Evolutionary conservation across 1,140 invertebrate species (phyloP).

Genomic region (Brachionus plicatilis): DNA sequence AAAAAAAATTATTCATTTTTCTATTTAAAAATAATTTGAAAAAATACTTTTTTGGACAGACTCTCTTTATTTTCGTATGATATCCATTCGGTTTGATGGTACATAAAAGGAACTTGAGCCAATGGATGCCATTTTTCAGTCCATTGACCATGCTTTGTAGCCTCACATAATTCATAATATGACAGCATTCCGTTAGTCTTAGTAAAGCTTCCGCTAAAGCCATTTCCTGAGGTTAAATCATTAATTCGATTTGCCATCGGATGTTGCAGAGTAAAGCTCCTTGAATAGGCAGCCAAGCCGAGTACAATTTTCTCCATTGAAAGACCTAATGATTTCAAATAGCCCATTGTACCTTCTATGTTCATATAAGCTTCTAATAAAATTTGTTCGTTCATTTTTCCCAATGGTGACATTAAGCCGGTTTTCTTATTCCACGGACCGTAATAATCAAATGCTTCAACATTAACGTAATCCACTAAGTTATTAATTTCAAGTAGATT

Average conservation of each 20-base stretch:
- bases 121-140: conserved; percentile 26
- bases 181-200: conserved; percentile 36
- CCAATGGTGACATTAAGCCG: conserved; percentile 7
- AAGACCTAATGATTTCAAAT: background rate
- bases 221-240: background rate
- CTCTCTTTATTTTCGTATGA: conserved; percentile 35
- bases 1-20: background rate
- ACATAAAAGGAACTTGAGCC: conserved; percentile 1
- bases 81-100: conserved; percentile 14
- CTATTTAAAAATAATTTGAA: background rate
- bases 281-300: conserved; percentile 18
- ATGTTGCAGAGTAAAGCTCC: conserved; percentile 1
- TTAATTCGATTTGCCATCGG: background rate
- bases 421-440: conserved; percentile 40
- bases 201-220: conserved; percentile 29
- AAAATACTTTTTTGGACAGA: conserved; percentile 14
- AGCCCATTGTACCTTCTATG: background rate
- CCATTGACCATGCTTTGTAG: conserved; percentile 6
- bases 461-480: conserved; percentile 20
- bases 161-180: conserved; percentile 31
- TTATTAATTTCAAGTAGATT: conserved; percentile 18
- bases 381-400: conserved; percentile 23
- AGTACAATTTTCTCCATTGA: conserved; percentile 12
- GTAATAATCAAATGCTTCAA: conserved; percentile 33
- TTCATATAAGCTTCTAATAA: background rate